Conservation (phyloP, 2,113 vertebrate species). For the Atrichornis clamosus region DNA sequence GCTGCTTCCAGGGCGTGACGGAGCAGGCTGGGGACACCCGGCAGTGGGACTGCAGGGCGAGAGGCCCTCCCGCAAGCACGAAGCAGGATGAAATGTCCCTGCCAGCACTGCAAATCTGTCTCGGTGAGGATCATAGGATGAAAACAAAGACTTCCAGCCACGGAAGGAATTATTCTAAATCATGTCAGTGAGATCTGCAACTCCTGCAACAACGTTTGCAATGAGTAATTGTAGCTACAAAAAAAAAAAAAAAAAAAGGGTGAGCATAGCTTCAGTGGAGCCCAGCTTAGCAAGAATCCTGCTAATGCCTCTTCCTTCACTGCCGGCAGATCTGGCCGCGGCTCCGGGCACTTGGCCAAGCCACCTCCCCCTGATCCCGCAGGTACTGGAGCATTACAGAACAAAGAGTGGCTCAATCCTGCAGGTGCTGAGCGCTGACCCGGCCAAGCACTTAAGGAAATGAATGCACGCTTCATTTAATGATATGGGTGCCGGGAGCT, state of each 20-base stretch:
- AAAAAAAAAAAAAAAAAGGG: neutral
- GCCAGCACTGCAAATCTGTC: neutral
- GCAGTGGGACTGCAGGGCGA: neutral
- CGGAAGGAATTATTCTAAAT: neutral
- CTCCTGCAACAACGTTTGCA: neutral
- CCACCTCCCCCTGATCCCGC: fast-evolving
- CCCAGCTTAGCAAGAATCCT: conserved; percentile 40
- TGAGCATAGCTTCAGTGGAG: neutral
- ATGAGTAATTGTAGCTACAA: neutral
- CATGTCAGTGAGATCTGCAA: neutral
- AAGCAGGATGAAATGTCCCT: neutral
- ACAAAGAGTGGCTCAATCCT: neutral
- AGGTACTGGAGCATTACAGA: neutral
- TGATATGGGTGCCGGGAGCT: neutral
- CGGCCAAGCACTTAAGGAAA: neutral
- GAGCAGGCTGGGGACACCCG: neutral
- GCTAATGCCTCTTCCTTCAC: neutral
- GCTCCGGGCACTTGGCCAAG: neutral
- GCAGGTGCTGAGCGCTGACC: neutral
- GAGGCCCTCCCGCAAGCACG: neutral
- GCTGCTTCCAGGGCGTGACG: neutral
- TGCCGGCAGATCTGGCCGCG: neutral
- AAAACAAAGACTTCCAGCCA: neutral
- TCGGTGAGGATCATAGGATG: neutral
- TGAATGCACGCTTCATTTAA: fast-evolving